Evolutionary conservation across 1,140 invertebrate genomes (phyloP), one percentile per base, ranked within the genome.

Genomic region (Drosophila setifemur): DNA sequence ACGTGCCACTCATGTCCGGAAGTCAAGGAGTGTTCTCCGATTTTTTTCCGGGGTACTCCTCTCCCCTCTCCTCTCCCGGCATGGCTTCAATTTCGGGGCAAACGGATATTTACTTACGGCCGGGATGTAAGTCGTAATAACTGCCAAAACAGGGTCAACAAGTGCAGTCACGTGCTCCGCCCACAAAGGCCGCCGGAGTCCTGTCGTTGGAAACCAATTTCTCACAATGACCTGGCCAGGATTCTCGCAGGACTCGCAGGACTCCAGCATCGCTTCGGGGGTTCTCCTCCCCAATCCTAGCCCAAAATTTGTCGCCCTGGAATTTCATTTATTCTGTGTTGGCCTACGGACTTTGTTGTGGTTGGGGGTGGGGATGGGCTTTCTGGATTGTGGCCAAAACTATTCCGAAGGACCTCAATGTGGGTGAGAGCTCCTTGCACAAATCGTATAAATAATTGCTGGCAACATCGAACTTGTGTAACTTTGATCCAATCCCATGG

Each of bases 271-370:
- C n/a, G n/a, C n/a, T n/a, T n/a, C n/a, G n/a, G n/a, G n/a, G n/a
- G n/a, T n/a, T n/a, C n/a, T n/a, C n/a, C n/a, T n/a, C n/a, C n/a
- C n/a, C n/a, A 23, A 60, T 60, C 35, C 11, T 48, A n/a, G 9
- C 31, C 45, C n/a, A 44, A 54, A 69, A 68, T 54, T 61, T 68
- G 23, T 40, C 23, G 35, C 11, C 8, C 39, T 11, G 58, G 42
- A 61, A 75, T 75, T 61, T 69, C 47, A 68, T 61, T 49, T 60
- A 29, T 45, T 53, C 6, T 19, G 37, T 52, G n/a, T n/a, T 18
- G 28, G 48, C 50, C 43, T 28, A 18, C n/a, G n/a, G 18, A 47
- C 70, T 74, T 58, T 57, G 49, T 45, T 73, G 50, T 52, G 50
- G 49, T 23, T 29, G 39, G n/a, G 14, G 31, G n/a, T 3, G 5